A percentile compares a stretch with the other conserved stretches of the same genome.
Evolutionary conservation across 2,797 vertebrate species (phyloP).

Genomic region (Gymnothorax javanicus): DNA sequence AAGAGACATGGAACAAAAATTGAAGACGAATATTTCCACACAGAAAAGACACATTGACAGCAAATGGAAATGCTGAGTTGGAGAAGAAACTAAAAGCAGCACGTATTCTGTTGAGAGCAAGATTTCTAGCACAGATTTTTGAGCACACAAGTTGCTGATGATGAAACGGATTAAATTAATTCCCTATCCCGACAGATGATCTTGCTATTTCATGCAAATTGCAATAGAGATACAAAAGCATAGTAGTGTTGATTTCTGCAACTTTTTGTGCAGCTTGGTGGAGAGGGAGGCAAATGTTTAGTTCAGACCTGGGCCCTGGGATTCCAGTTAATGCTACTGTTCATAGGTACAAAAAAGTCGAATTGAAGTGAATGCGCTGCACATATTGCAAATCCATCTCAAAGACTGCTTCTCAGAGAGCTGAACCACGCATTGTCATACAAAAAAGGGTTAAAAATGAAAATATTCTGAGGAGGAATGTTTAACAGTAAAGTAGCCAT

Average conservation of each 20-base stretch:
- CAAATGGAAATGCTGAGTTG: not conserved
- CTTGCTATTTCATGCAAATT: not conserved
- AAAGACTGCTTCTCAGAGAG: not conserved
- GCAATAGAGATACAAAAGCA: not conserved
- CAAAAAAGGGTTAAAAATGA: constrained; percentile 32
- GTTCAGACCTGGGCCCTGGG: not conserved
- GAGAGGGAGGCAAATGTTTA: not conserved
- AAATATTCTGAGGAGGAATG: not conserved
- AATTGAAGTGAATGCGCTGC: not conserved
- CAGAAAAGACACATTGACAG: not conserved
- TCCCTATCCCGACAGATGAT: not conserved
- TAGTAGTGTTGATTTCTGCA: not conserved
- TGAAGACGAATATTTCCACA: not conserved
- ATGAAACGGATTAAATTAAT: not conserved
- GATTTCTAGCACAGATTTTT: not conserved
- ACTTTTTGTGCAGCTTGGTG: not conserved
- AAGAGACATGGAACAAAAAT: not conserved
- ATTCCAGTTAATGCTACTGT: constrained; percentile 21
- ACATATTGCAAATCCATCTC: not conserved
- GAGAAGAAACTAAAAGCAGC: not conserved
- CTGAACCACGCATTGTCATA: not conserved
- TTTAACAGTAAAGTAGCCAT: not conserved
- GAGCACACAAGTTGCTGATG: not conserved
- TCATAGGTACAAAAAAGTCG: constrained; percentile 27
- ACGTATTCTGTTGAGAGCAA: not conserved